Evolutionary conservation across 2,888 invertebrate genomes (phyloP).

Genomic region (Creontiades dilutus): DNA sequence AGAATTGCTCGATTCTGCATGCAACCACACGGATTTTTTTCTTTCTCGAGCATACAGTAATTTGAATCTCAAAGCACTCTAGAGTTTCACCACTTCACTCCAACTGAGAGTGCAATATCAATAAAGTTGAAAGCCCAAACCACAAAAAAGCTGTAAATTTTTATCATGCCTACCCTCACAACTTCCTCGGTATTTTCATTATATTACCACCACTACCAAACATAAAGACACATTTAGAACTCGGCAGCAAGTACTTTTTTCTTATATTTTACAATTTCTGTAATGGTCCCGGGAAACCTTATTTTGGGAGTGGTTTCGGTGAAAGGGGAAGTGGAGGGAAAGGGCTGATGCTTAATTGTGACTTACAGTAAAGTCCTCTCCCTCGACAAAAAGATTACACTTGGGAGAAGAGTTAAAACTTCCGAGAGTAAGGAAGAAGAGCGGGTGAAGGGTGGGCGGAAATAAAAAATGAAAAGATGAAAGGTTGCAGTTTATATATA

Average conservation of each 20-base stretch:
- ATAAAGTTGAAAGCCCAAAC: slow-evolving; percentile 47
- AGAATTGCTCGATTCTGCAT: no score
- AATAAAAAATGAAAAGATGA: slow-evolving; percentile 58
- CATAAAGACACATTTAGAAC: slow-evolving; percentile 56
- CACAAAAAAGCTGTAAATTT: slow-evolving; percentile 31
- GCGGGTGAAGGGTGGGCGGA: not conserved
- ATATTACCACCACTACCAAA: slow-evolving; percentile 41
- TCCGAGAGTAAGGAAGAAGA: not conserved
- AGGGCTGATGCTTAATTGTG: slow-evolving; percentile 57
- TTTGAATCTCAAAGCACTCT: slow-evolving; percentile 44
- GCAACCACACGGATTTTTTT: not conserved
- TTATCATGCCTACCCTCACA: slow-evolving; percentile 32
- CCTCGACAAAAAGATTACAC: slow-evolving; percentile 59
- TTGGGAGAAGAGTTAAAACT: slow-evolving; percentile 47
- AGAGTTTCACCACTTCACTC: slow-evolving; percentile 1
- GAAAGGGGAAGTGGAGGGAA: slow-evolving; percentile 16
- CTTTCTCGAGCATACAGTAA: slow-evolving; percentile 9
- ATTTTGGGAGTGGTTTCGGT: slow-evolving; percentile 61
- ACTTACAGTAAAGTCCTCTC: slow-evolving; percentile 61
- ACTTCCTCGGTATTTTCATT: slow-evolving; percentile 42
- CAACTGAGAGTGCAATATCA: slow-evolving; percentile 14
- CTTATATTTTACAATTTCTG: slow-evolving; percentile 65
- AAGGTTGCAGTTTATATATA: slow-evolving; percentile 48
- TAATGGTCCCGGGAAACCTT: slow-evolving; percentile 63
- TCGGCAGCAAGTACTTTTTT: slow-evolving; percentile 35